Evolutionary conservation across 1,140 invertebrate genomes (phyloP).

Genomic region (Lasaia peninsularis): DNA sequence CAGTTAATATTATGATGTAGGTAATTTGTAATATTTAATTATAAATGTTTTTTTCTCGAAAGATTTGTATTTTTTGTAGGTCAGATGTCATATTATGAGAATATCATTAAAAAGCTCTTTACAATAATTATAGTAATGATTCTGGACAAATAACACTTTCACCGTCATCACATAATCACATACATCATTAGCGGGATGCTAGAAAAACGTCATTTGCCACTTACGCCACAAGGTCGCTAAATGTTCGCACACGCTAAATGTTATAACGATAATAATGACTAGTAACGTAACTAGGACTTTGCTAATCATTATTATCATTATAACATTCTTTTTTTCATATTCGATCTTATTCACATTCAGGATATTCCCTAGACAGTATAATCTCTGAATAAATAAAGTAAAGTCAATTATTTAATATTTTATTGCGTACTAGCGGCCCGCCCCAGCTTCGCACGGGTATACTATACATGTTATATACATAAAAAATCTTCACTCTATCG

Average conservation of each 20-base stretch:
- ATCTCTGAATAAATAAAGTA: neutral
- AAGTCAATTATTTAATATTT: neutral
- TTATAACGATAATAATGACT: neutral
- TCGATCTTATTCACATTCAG: neutral
- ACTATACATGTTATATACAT: too few species aligned
- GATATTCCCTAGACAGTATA: neutral
- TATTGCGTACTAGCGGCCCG: too few species aligned
- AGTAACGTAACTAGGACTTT: neutral
- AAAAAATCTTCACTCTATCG: too few species aligned
- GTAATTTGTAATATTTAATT: too few species aligned
- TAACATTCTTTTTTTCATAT: too few species aligned
- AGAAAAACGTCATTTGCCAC: neutral
- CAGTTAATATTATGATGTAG: too few species aligned
- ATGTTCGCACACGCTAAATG: neutral
- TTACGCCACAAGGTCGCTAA: neutral
- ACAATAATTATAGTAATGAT: neutral
- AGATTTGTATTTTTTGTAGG: too few species aligned
- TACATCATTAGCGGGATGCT: slow-evolving; percentile 2
- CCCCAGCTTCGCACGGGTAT: too few species aligned
- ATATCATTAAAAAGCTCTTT: neutral
- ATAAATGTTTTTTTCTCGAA: too few species aligned
- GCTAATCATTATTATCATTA: neutral
- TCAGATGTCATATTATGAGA: too few species aligned
- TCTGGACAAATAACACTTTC: neutral
- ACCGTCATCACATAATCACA: neutral